Evolutionary conservation across 2,888 invertebrate genomes (phyloP).

Genomic region (Heteropelma amictum): DNA sequence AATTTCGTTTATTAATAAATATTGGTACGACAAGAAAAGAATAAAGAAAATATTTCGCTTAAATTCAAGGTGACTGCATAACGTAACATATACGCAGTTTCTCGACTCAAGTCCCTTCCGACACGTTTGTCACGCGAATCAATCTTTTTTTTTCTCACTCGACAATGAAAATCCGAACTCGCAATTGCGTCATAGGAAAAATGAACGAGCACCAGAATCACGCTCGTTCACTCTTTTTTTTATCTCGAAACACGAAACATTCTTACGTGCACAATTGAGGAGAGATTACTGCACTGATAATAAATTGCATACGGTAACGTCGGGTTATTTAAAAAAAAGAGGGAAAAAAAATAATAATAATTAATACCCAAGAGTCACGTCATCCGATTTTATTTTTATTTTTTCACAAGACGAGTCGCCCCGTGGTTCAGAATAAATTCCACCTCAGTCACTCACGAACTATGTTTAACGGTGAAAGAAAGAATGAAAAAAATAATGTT

Average conservation of each 20-base stretch:
- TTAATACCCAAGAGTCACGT: conserved; percentile 17
- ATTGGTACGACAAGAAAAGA: conserved; percentile 1
- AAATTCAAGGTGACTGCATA: conserved; percentile 18
- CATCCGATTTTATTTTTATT: conserved; percentile 1
- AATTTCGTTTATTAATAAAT: too few species aligned
- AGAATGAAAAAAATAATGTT: neutral
- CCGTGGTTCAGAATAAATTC: conserved; percentile 14
- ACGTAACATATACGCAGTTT: conserved; percentile 13
- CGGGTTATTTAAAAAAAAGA: conserved; percentile 15
- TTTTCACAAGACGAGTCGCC: neutral
- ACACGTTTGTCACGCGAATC: conserved; percentile 12
- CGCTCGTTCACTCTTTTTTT: conserved; percentile 15
- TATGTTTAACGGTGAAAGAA: neutral
- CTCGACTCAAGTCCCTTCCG: neutral
- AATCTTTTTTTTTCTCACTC: neutral
- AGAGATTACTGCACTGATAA: conserved; percentile 32
- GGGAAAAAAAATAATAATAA: conserved; percentile 11
- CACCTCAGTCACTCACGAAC: neutral
- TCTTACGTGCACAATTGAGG: conserved; percentile 41
- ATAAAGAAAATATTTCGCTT: neutral
- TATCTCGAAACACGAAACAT: conserved; percentile 37
- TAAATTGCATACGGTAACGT: conserved; percentile 9
- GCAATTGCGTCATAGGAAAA: conserved; percentile 9
- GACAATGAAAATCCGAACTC: conserved; percentile 1
- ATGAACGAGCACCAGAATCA: neutral